Conservation (phyloP, 2,888 invertebrate genomes). For the Neuroscelio doddi region DNA sequence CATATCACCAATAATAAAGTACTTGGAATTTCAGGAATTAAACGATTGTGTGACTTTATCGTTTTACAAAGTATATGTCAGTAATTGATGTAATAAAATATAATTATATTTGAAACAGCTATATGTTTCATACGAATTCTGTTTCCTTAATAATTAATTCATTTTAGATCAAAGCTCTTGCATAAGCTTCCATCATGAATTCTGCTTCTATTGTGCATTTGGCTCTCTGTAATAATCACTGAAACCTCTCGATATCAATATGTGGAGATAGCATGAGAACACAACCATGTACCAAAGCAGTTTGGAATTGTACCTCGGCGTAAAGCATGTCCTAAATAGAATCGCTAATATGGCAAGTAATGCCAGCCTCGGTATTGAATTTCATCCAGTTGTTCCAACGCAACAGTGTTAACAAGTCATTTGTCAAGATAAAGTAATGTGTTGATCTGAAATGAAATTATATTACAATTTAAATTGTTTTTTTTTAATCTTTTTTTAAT, state of each 20-base stretch:
- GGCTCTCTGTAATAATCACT: slow-evolving; percentile 47
- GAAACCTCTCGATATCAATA: slow-evolving; percentile 47
- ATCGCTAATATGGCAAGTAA: slow-evolving; percentile 46
- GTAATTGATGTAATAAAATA: slow-evolving; percentile 35
- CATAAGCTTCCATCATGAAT: slow-evolving; percentile 44
- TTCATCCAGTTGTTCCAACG: slow-evolving; percentile 37
- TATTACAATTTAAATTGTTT: too few species aligned
- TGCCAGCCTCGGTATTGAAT: slow-evolving; percentile 41
- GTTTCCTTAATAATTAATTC: slow-evolving; percentile 45
- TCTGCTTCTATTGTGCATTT: slow-evolving; percentile 46
- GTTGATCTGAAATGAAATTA: slow-evolving; percentile 20
- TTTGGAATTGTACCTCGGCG: slow-evolving; percentile 36
- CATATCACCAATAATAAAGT: too few species aligned
- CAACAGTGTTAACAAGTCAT: slow-evolving; percentile 40
- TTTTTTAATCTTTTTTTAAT: too few species aligned
- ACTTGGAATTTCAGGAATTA: slow-evolving; percentile 37
- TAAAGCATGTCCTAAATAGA: slow-evolving; percentile 44
- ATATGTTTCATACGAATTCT: slow-evolving; percentile 25
- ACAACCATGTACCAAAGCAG: slow-evolving; percentile 38
- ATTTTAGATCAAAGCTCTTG: slow-evolving; percentile 40
- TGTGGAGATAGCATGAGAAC: slow-evolving; percentile 40
- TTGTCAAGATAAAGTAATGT: slow-evolving; percentile 32
- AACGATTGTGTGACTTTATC: slow-evolving; percentile 36
- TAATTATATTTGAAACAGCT: slow-evolving; percentile 33
- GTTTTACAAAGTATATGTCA: slow-evolving; percentile 19